Evolutionary conservation across 2,888 invertebrate genomes (phyloP), one percentile per base, ranked within the genome.

Genomic region (Troides oblongomaculatus): DNA sequence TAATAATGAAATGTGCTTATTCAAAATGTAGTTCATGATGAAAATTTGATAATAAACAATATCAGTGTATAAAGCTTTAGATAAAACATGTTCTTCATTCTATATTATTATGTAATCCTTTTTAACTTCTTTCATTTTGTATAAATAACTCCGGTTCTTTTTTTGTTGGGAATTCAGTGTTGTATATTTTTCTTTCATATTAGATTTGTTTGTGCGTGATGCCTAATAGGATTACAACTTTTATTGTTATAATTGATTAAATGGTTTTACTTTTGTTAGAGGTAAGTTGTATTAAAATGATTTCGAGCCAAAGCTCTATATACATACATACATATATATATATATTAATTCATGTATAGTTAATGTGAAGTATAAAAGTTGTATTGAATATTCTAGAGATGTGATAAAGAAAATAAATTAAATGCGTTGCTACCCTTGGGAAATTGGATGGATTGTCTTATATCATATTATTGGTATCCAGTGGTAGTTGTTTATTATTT

Each of bases 211-310:
- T 57, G 53, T 64, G 57, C 61, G 36, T 71, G 61, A 50, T 36
- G 30, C 53, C 50, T 61, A 66, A 66, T 53, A 12, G 66, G 61
- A 66, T 61, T 61, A 66, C 30, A 61, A 66, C 53, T 66, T 66
- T 50, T 23, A 23, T 21, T 39, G 61, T 53, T 66, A 61, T 66
- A 66, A 66, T 66, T 66, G 18, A 17, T 53, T 66, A 53, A n/a
- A 66, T 58, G 5, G 39, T 61, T 58, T 46, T 59, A 61, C 46
- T 59, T 66, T 66, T 58, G 59, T 66, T 50, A 59, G 65, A 7
- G 46, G 18, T 12, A 23, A 25, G 30, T 53, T 53, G 18, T 53
- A 53, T 53, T n/a, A 53, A 53, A n/a, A 53, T 53, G 6, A 53
- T 53, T 53, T n/a, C 18, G 6, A 2, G 53, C 4, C 18, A 53